Evolutionary conservation across 23 tunicate species (phyloP).

Genomic region (Trididemnum nubilum): DNA sequence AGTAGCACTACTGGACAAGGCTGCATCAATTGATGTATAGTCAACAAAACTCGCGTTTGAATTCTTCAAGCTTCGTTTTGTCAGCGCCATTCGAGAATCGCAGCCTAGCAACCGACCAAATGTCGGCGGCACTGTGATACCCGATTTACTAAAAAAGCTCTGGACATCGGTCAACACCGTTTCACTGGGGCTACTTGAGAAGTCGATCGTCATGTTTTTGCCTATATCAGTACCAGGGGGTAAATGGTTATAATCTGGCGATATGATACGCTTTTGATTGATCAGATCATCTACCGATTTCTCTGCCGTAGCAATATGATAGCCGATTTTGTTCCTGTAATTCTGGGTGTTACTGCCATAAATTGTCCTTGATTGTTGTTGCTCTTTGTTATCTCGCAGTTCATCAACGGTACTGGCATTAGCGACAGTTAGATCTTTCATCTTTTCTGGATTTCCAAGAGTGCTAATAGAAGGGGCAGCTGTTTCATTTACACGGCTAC

Average conservation of each 20-base stretch:
- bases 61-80: not conserved
- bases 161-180: not conserved
- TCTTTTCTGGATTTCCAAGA: not conserved
- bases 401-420: not conserved
- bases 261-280: not conserved
- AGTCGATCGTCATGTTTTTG: not conserved
- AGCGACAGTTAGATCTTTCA: slow-evolving; percentile 17
- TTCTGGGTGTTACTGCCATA: not conserved
- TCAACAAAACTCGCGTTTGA: not conserved
- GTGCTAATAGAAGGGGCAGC: not conserved
- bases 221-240: not conserved
- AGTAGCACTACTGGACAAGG: not conserved
- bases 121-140: not conserved
- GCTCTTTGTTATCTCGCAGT: not conserved
- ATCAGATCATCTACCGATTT: not conserved
- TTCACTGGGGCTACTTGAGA: not conserved
- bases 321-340: not conserved
- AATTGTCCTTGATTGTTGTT: not conserved
- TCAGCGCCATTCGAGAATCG: not conserved
- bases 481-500: not conserved
- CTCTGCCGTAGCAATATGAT: not conserved
- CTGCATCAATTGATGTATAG: not conserved
- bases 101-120: slow-evolving; percentile 2
- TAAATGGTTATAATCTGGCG: not conserved
- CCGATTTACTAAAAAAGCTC: not conserved